Conservation (phyloP, 2,888 invertebrate species). For the Synergus laeviventris region DNA sequence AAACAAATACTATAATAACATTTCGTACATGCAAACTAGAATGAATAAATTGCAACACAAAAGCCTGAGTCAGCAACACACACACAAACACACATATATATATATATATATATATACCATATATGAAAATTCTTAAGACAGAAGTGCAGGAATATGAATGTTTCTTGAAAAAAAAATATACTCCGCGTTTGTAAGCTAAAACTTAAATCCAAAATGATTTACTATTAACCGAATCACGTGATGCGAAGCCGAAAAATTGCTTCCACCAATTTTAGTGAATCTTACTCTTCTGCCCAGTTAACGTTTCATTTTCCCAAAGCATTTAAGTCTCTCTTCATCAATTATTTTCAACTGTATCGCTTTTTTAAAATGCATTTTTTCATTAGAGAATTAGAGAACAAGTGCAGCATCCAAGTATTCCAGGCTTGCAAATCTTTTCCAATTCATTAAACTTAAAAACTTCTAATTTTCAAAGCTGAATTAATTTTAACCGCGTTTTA, state of each 20-base stretch:
- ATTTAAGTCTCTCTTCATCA: not conserved
- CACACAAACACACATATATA: too few species aligned
- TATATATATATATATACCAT: too few species aligned
- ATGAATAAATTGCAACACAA: not conserved
- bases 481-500: too few species aligned
- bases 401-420: too few species aligned
- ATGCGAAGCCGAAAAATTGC: not conserved
- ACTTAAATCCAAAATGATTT: not conserved
- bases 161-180: not conserved
- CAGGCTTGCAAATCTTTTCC: too few species aligned
- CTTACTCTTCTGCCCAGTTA: slow-evolving; percentile 20
- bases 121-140: slow-evolving; percentile 1
- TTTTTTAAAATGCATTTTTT: too few species aligned
- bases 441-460: too few species aligned
- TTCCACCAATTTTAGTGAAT: not conserved
- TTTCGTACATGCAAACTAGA: not conserved
- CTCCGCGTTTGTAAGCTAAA: not conserved
- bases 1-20: not conserved
- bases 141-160: slow-evolving; percentile 10
- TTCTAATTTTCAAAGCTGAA: too few species aligned
- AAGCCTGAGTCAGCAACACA: not conserved
- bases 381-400: too few species aligned
- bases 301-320: slow-evolving; percentile 9
- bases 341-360: not conserved
- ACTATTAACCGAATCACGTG: not conserved